These are phyloP conservation scores for Montipora foliosa DNA, from an alignment of 64 coral and sea anemone genomes.

Conservation along the genomic window DNA sequence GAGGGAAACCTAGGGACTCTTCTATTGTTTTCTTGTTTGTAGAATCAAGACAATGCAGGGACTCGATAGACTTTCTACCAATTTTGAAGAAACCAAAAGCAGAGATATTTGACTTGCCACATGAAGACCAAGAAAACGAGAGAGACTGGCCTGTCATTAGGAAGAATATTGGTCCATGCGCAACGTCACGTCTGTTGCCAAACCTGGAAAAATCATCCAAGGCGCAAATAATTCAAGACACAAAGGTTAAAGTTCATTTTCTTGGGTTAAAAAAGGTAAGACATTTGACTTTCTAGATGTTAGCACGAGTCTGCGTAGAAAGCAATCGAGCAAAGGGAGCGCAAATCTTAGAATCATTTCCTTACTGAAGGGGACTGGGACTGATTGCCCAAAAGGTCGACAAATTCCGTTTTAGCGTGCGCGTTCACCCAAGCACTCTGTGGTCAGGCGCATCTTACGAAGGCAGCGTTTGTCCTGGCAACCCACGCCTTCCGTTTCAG, in stretches of 20 bases:
- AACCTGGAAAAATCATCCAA: background rate
- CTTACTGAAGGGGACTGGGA: no score
- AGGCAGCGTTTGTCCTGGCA: no score
- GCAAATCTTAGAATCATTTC: no score
- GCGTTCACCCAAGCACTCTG: no score
- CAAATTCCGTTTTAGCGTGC: no score
- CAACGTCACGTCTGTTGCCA: background rate
- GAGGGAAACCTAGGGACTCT: background rate
- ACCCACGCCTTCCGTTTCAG: no score
- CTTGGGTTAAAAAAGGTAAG: conserved; percentile 45
- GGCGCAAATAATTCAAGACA: background rate
- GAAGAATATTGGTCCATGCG: background rate
- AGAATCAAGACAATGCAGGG: background rate
- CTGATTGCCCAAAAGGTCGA: no score
- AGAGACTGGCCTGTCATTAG: background rate
- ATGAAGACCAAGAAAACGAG: background rate
- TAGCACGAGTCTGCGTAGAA: background rate
- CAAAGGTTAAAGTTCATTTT: conserved; percentile 44
- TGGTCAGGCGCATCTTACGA: no score
- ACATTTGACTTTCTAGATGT: no score
- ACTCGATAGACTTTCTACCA: background rate
- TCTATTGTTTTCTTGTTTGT: background rate
- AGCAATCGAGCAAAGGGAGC: no score
- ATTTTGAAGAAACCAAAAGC: conserved; percentile 15
- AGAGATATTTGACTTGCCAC: background rate